Percentiles rank a stretch among this genome's conserved stretches.
Evolutionary conservation across 64 coral and sea anemone genomes (phyloP).

Genomic region (Trachythela sp.): DNA sequence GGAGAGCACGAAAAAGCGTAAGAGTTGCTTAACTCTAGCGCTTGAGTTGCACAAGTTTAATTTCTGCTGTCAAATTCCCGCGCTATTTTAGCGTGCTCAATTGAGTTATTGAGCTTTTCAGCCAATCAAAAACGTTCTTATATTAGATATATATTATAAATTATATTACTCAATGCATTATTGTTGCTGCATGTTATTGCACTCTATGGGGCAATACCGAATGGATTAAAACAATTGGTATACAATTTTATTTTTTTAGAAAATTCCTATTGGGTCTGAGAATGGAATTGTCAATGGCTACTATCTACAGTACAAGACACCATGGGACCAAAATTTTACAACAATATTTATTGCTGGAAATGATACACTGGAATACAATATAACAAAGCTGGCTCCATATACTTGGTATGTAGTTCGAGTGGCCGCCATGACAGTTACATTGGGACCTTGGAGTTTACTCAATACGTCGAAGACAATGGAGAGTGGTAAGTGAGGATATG

Average conservation of each 20-base stretch:
- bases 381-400: constrained; percentile 53
- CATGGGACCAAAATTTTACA: constrained; percentile 38
- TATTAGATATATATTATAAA: too few relatives aligned
- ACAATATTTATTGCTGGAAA: not conserved
- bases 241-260: constrained; percentile 27
- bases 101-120: too few relatives aligned
- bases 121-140: too few relatives aligned
- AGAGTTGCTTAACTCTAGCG: too few relatives aligned
- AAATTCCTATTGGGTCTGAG: constrained; percentile 38
- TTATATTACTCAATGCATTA: not conserved
- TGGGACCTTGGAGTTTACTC: constrained; percentile 42
- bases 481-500: constrained; percentile 8
- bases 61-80: too few relatives aligned
- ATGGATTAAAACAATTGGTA: not conserved
- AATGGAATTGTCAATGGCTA: constrained; percentile 72
- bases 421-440: constrained; percentile 53
- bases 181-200: not conserved
- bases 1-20: too few relatives aligned
- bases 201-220: not conserved
- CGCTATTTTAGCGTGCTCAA: too few relatives aligned
- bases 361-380: constrained; percentile 40
- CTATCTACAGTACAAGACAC: constrained; percentile 38
- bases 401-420: constrained; percentile 60
- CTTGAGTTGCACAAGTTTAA: too few relatives aligned
- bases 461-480: not conserved